Evolutionary conservation across 30 jellyfish, hydroid and myxozoan species (phyloP), one percentile per base, ranked within the genome.

Genomic region (Pelagia noctiluca): DNA sequence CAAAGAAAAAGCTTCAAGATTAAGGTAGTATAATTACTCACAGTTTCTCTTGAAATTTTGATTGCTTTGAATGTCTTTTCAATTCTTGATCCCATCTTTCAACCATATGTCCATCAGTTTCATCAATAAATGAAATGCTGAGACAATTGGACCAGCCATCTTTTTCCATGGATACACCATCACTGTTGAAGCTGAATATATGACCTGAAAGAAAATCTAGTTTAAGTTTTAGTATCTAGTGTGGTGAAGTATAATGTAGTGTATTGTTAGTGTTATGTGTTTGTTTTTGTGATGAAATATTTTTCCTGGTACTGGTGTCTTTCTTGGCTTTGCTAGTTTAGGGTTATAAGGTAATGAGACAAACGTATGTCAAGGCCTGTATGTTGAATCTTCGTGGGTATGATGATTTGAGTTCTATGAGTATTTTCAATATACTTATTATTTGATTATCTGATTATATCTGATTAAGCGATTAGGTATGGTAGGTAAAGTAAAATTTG

Each of bases 151-250:
- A 47, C 90, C 90, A 80, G 38, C 54, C 49, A 23, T 7, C 24
- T 7, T 16, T 10, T 35, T 67, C 77, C 57, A 73, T 47, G 46
- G 54, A 22, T 68, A 80, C 74, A 2, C 90, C 90, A 42, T 30
- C 50, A 47, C 67, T 84, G 54, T 80, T 84, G 67, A 38, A 80
- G 71, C 90, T 80, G 77, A 4, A 80, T 0, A 65, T 53, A 13
- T 46, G 32, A 18, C 90, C 90, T 80, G 72, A 13, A 77, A n/a
- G 63, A 0, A 33, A 37, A 62, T 11, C 1, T 31, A 37, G 18
- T 37, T 42, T 5, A 5, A 16, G 16, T 8, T 42, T 5, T 5
- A 42, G 57, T 8, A 42, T 16, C 16, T 16, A 42, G 12, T 5
- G 8, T 42, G 16, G 8, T 42, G 57, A 16, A 42, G 8, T 42